Base-by-base conservation (phyloP, 92 coral and sea anemone species). In the Nematostella vectensis region DNA sequence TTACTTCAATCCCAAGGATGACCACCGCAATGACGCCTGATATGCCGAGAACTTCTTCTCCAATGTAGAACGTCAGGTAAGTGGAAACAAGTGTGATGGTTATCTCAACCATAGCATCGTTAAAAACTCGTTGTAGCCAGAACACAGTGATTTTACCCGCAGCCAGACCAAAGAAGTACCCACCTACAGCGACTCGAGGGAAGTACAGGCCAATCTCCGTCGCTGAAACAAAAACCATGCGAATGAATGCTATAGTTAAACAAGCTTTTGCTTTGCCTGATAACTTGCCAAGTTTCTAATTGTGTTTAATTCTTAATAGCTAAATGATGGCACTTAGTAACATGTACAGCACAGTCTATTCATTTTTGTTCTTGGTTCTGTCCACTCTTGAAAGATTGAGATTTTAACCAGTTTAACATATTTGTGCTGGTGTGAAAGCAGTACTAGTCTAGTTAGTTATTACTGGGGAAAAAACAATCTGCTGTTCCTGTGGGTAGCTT, bases 21-120 rank as follows among this genome's bases (percentile, higher is more conserved):
- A 91, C 98, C 2, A 91, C 98, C 25, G 98, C 98, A 13, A 91
- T 68, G 27, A 91, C 98, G 21, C 98, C 98, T 1, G 98, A 91
- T 40, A 91, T 78, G 0, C 98, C 98, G 26, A 91, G 59, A 54
- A 91, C 93, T 64, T 91, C 98, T 57, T 91, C 98, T 9, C 98
- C 98, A 22, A 91, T 65, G 79, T 91, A 91, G 65, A 86, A 91
- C 13, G 98, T 86, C 33, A 91, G 75, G 68, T 91, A 91, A 18
- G 98, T 87, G 20, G 96, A 83, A 27, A 94, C 98, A 26, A 91
- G 76, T 0, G 98, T 91, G 40, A 91, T 91, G 61, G 93, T 91
- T 38, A 91, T 91, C 60, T 91, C 98, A 1, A 91, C 98, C 75
- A 91, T 51, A 58, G 98, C 98, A 58, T 91, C 98, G 50, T 91